Conservation (phyloP, 2,888 invertebrate species). For the Pristionchus arcanus region DNA sequence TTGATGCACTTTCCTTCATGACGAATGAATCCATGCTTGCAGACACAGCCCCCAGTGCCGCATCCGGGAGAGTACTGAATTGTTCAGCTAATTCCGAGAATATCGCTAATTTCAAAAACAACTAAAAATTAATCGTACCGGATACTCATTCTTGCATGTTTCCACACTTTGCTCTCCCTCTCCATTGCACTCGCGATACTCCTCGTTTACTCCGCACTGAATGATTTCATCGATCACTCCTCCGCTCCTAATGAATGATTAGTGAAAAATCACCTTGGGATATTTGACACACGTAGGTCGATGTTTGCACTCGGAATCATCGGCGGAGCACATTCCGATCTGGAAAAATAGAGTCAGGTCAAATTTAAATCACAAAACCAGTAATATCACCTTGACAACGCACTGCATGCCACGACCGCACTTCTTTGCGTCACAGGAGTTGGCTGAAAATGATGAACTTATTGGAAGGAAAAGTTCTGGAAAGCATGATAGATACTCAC, state of each 20-base stretch:
- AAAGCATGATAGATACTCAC: neutral
- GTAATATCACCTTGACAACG: neutral
- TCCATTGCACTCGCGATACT: conserved; percentile 40
- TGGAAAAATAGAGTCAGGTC: neutral
- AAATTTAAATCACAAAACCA: neutral
- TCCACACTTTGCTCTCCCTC: neutral
- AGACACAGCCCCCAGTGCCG: neutral
- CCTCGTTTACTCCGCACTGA: conserved; percentile 22
- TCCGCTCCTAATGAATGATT: neutral
- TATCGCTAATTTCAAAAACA: neutral
- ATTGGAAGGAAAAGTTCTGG: neutral
- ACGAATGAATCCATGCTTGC: neutral
- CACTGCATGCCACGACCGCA: conserved; percentile 1
- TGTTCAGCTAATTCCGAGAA: neutral
- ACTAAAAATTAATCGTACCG: neutral
- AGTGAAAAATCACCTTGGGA: neutral
- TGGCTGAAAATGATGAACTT: neutral
- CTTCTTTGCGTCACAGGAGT: neutral
- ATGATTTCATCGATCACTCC: neutral
- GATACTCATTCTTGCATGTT: neutral
- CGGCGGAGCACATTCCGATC: neutral
- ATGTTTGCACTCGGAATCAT: neutral
- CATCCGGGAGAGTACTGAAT: conserved; percentile 4
- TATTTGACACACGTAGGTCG: neutral
- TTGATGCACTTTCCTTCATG: conserved; percentile 34